Evolutionary conservation across 1,140 invertebrate genomes (phyloP), one percentile per base, ranked within the genome.

Genomic region (Lasioglossum baleicum): DNA sequence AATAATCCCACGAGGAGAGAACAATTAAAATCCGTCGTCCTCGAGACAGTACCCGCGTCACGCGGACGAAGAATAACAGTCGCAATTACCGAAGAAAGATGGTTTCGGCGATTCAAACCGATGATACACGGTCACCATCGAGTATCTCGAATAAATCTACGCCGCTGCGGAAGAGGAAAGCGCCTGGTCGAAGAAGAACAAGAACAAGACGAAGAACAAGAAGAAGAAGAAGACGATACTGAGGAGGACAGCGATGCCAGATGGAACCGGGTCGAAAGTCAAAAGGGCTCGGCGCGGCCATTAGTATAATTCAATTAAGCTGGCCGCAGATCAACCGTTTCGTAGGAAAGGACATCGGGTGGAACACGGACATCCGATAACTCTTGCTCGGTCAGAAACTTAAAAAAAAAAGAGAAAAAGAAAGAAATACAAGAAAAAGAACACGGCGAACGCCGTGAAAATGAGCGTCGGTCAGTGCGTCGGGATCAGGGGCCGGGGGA

Each of bases 251-350:
- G 48, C 51, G 64, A 20, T 26, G 40, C 7, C 4, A 51, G 74
- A 31, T 40, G 31, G 26, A n/a, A 71, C 69, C 56, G 66, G 67
- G 67, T 68, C 75, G 66, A 68, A 48, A 67, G 65, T 77, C 67
- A 77, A 60, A 63, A 70, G 56, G 58, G 56, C 75, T 56, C 56
- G 75, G 69, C 56, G 66, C 66, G 42, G 66, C 67, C 67, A 77
- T 71, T 77, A 77, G 69, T 70, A 77, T 77, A 77, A 77, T 77
- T 77, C 75, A 77, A 77, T 77, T 77, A 77, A 71, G 61, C 75
- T 56, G 75, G 68, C 75, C 60, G 69, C 65, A 77, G 69, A 77
- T 77, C 75, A 77, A 69, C 56, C 67, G 42, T 17, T 11, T 20
- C 20, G 31, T 26, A 42, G 51, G 17, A 53, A 53, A 53, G 13